Base-by-base conservation (phyloP, 2,888 invertebrate genomes). In the Parnassius mnemosyne region DNA sequence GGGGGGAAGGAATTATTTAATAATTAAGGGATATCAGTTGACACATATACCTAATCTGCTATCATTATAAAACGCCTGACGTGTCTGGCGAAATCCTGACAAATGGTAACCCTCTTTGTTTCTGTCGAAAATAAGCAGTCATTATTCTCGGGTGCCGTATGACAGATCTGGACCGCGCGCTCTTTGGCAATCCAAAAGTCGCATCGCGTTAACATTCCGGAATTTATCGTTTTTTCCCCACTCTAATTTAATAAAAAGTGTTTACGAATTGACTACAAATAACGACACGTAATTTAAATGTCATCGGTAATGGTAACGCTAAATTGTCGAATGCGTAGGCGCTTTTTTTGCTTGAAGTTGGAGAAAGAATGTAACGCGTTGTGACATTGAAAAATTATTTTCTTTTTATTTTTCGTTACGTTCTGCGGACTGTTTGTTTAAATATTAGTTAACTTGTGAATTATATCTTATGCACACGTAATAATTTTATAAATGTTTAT, bases 61-160 rank as follows among this genome's bases (percentile, higher is more conserved):
- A 44, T 57, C 49, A 42, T 53, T 16, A 50, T 54, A 41, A 57
- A 63, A 58, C 53, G 51, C 59, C 59, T n/a, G 52, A 51, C 54
- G 13, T 51, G 58, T 55, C 59, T 12, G 25, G 43, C 47, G 42
- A 47, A 59, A 55, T 60, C 59, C 59, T 59, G 59, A 66, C 59
- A 56, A 59, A 63, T 56, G 55, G 59, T 52, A 56, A 63, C 59
- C 81, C 84, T 84, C 76, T 76, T 80, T 74, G 75, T 84, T 85
- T 75, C 82, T 84, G 81, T 84, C 86, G 77, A 85, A 87, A 88
- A 89, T 88, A 88, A 81, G 78, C 80, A 71, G 79, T 78, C 81
- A 87, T 86, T 86, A 87, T 77, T 87, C 84, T 80, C 75, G 75
- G 77, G 74, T 76, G 75, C 69, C 76, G 72, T 84, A 86, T 88